phyloP scores from a whole-genome alignment of 2,888 invertebrate genomes.

The Pegoplata infirma region DNA sequence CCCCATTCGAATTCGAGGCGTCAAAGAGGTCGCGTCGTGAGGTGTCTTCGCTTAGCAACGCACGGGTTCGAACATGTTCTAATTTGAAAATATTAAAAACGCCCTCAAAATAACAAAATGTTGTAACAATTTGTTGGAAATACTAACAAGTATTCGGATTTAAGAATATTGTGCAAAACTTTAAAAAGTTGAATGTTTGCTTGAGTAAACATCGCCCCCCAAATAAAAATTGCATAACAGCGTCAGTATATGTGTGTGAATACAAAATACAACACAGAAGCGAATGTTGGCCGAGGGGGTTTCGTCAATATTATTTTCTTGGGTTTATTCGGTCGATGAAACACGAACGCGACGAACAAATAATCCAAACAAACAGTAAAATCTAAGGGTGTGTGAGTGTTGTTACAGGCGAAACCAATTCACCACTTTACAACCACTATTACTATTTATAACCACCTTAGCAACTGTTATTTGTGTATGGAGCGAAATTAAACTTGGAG shows the following conservation, averaged over 20 bases:
- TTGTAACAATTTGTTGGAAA: constrained; percentile 11
- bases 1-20: constrained; percentile 61
- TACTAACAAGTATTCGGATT: constrained; percentile 3
- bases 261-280: constrained; percentile 4
- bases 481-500: neutral
- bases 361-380: constrained; percentile 11
- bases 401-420: constrained; percentile 33
- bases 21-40: constrained; percentile 60
- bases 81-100: constrained; percentile 66
- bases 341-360: constrained; percentile 6
- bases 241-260: constrained; percentile 63
- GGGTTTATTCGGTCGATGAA: neutral
- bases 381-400: constrained; percentile 31
- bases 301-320: neutral
- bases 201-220: constrained; percentile 65
- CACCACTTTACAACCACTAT: constrained; percentile 31
- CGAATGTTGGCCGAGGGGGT: neutral
- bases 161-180: constrained; percentile 34
- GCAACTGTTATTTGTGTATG: constrained; percentile 39
- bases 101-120: constrained; percentile 41
- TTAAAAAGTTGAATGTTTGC: constrained; percentile 43
- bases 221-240: constrained; percentile 74
- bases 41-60: constrained; percentile 66
- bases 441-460: constrained; percentile 26
- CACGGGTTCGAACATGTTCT: constrained; percentile 72